Evolutionary conservation across 1,140 invertebrate species (phyloP), one percentile per base, ranked within the genome.

Genomic region (Lepidurus packardi): DNA sequence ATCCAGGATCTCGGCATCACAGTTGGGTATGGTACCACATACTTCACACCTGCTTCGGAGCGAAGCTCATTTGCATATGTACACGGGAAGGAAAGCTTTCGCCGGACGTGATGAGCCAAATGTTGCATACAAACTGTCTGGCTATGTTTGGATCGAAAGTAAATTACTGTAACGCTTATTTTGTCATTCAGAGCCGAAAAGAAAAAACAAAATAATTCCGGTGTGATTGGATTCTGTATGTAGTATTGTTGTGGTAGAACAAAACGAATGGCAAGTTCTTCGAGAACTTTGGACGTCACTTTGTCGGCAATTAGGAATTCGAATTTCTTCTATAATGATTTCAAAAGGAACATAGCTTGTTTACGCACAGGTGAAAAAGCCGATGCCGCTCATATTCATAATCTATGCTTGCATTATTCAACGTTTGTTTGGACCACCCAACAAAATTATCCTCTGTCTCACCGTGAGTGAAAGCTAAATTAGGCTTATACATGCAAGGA

Each of bases 371-470:
- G 13, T 65, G 13, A 7, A n/a, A 16, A 13, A 7, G 53, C 10
- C 6, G 7, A 65, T 5, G 13, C n/a, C n/a, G 1, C 16, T n/a
- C 16, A 7, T 65, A 13, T n/a, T n/a, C 21, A 21, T 65, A 65
- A 65, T 65, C 13, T n/a, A 65, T 65, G 53, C 53, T 65, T 65
- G 53, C 53, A 65, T 65, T 65, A 13, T 65, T 47, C 53, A 13
- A 16, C 21, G 53, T 65, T 65, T 65, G 53, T n/a, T n/a, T n/a
- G 16, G 53, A n/a, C 53, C 53, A 65, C 21, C 53, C 53, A 7
- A 9, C 11, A 9, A 65, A 65, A 65, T 21, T 65, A 65, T 65
- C 21, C 21, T 65, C 8, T 65, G 21, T 13, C 53, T 9, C 53
- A 21, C 16, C 53, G 21, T 16, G 53, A 16, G 53, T 65, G 53